A percentile compares a stretch with the other conserved stretches of the same genome.
Evolutionary conservation across 2,797 vertebrate genomes (phyloP).

Genomic region (Heliangelus exortis): DNA sequence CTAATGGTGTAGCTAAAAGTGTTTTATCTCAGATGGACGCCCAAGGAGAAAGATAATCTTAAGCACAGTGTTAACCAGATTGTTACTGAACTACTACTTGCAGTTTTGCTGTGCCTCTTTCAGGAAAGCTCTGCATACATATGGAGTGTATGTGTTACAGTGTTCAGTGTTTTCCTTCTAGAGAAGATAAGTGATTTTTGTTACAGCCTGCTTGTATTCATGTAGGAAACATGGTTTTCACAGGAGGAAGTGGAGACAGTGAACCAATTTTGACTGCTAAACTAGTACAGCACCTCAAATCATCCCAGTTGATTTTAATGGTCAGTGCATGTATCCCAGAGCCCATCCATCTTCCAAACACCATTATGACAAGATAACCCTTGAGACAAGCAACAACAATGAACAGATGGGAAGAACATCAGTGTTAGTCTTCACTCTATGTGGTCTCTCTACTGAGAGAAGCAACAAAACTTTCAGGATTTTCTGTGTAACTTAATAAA

Average conservation of each 20-base stretch:
- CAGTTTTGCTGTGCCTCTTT: background rate
- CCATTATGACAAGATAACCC: background rate
- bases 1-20: background rate
- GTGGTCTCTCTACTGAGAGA: background rate
- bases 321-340: background rate
- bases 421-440: conserved; percentile 6
- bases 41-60: background rate
- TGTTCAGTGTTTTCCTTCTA: background rate
- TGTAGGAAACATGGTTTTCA: background rate
- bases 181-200: background rate
- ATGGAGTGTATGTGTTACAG: background rate
- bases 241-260: background rate
- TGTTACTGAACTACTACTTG: background rate
- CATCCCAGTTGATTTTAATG: background rate
- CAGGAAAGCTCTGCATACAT: background rate
- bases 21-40: background rate
- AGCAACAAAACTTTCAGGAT: background rate
- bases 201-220: background rate
- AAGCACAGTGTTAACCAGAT: background rate
- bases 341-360: background rate
- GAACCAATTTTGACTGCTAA: background rate
- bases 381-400: background rate
- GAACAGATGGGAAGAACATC: conserved; percentile 39
- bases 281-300: background rate
- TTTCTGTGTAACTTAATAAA: conserved; percentile 3